Evolutionary conservation across 2,888 invertebrate species (phyloP).

Genomic region (Caenorhabditis wallacei): DNA sequence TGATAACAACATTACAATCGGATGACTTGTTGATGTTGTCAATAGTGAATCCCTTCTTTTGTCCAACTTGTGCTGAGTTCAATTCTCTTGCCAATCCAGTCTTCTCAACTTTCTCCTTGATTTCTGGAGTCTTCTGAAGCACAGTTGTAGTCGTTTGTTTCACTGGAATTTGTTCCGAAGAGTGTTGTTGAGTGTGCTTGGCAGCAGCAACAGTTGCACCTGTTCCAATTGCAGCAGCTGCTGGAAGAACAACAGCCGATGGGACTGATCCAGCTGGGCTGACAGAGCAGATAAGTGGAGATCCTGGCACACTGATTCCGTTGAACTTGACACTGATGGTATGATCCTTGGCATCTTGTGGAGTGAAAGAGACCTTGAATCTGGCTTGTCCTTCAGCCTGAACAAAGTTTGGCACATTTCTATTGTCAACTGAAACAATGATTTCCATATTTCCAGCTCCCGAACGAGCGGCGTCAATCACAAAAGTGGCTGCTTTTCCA

Average conservation of each 20-base stretch:
- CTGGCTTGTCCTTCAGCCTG: conserved; percentile 93
- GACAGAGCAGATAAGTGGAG: conserved; percentile 57
- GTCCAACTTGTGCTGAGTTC: conserved; percentile 75
- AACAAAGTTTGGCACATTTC: conserved; percentile 98
- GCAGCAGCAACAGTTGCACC: conserved; percentile 30
- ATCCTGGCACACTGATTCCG: conserved; percentile 84
- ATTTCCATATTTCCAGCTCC: conserved; percentile 98
- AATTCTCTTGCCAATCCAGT: conserved; percentile 68
- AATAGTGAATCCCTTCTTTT: conserved; percentile 81
- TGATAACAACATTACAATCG: conserved; percentile 82
- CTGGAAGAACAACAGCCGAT: conserved; percentile 25
- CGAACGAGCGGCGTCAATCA: conserved; percentile 88
- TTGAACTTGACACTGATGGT: conserved; percentile 92
- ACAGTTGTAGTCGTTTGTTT: conserved; percentile 43
- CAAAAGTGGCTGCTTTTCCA: conserved; percentile 94
- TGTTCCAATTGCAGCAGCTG: conserved; percentile 28
- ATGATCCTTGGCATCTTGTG: conserved; percentile 94
- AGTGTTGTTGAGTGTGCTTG: conserved; percentile 48
- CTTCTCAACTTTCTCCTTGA: conserved; percentile 60
- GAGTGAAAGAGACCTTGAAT: conserved; percentile 94
- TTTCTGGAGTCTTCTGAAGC: conserved; percentile 63
- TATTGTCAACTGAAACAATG: conserved; percentile 95
- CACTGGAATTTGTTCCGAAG: conserved; percentile 54
- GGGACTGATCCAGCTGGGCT: conserved; percentile 32
- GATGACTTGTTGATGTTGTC: conserved; percentile 75